Evolutionary conservation across 2,888 invertebrate species (phyloP).

Genomic region (Erebia ligea): DNA sequence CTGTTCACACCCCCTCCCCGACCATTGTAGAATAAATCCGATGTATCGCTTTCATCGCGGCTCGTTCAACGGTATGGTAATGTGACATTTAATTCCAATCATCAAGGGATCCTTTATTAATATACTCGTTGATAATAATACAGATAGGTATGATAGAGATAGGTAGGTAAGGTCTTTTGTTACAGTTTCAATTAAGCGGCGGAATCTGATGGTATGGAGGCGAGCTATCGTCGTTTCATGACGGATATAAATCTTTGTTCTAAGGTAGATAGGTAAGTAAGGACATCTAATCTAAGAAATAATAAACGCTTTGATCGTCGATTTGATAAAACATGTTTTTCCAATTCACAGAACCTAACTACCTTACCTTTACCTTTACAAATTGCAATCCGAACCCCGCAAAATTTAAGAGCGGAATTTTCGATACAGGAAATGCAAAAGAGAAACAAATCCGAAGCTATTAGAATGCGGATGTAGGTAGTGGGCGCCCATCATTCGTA

Average conservation of each 20-base stretch:
- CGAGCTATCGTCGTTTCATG: slow-evolving; percentile 3
- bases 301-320: too few relatives aligned
- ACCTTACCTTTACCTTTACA: too few relatives aligned
- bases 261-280: not conserved
- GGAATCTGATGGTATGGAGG: slow-evolving; percentile 29
- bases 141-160: slow-evolving; percentile 19
- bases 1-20: slow-evolving; percentile 41
- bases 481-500: slow-evolving; percentile 57
- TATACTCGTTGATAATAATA: slow-evolving; percentile 34
- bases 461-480: slow-evolving; percentile 37
- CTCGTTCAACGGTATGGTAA: slow-evolving; percentile 73
- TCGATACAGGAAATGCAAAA: slow-evolving; percentile 16
- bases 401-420: slow-evolving; percentile 5
- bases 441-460: slow-evolving; percentile 30
- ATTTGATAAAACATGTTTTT: too few relatives aligned
- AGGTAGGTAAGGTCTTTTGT: slow-evolving; percentile 37
- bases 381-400: not conserved
- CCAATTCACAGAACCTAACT: not conserved
- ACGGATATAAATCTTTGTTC: not conserved
- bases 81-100: slow-evolving; percentile 78
- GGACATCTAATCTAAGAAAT: too few relatives aligned
- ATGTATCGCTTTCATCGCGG: slow-evolving; percentile 77
- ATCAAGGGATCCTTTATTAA: slow-evolving; percentile 61
- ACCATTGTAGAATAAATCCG: slow-evolving; percentile 76
- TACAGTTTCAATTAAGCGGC: slow-evolving; percentile 35